Evolutionary conservation across 2,113 vertebrate genomes (phyloP).

Genomic region (Alligator sinensis): DNA sequence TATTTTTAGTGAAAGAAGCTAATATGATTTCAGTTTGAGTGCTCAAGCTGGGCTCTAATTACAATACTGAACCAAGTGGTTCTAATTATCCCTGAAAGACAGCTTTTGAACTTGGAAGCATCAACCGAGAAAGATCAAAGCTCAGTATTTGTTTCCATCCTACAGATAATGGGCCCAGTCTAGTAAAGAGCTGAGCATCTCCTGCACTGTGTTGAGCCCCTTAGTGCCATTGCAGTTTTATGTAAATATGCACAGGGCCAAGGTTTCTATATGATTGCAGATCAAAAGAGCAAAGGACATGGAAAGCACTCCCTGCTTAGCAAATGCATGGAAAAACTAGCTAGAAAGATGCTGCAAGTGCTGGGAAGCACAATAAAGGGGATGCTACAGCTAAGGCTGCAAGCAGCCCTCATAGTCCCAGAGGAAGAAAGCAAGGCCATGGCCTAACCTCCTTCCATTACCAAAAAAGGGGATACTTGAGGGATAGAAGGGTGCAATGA

Average conservation of each 20-base stretch:
- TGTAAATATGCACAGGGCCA: no score
- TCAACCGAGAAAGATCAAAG: conserved; percentile 19
- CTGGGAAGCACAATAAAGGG: not conserved
- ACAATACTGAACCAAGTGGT: not conserved
- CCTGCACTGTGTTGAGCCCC: not conserved
- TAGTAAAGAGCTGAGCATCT: not conserved
- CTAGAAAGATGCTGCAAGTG: not conserved
- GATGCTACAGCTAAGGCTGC: not conserved
- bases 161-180: no score
- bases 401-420: rapidly evolving
- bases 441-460: not conserved
- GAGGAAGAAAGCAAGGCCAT: rapidly evolving
- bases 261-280: not conserved
- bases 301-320: not conserved
- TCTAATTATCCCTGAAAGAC: conserved; percentile 37
- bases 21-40: not conserved
- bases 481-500: not conserved
- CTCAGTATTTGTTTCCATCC: not conserved
- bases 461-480: not conserved
- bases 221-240: no score
- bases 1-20: conserved; percentile 4
- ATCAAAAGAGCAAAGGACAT: not conserved
- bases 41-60: not conserved
- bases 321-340: not conserved
- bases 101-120: conserved; percentile 7